Base-by-base conservation (phyloP, 2,113 vertebrate genomes). In the Loxodonta africana region DNA sequence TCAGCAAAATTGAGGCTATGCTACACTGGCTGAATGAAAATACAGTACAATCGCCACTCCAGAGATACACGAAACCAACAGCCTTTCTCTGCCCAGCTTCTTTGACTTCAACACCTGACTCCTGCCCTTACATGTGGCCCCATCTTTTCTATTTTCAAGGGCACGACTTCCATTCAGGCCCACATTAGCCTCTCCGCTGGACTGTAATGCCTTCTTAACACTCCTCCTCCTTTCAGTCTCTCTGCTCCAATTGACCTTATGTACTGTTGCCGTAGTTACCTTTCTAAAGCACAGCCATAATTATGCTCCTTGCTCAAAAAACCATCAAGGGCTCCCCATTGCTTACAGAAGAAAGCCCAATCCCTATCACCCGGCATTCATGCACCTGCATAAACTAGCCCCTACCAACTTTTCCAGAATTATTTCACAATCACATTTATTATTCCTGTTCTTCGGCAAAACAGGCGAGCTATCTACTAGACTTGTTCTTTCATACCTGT, bases 1-100 rank as follows among this genome's bases (percentile, higher is more conserved):
- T 97, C 92, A 97, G 97, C 94, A 94, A 95, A 97, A 95, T 37
- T 6, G 5, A 97, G 96, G 77, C 94, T 90, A 84, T 84, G 67
- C 83, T 89, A 88, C 7, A 80, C 44, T 0, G 0, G 90, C 83
- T 94, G 85, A 97, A 96, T 96, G 94, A 94, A 98, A 97, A 94
- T 71, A 94, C 25, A 95, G 87, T 88, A 97, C 65, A 48, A 83
- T 11, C 83, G 80, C 82, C 33, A 63, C 77, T 96, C 81, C 80
- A 85, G 84, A 77, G 57, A 86, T 46, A 62, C 51, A 57, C 84
- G 78, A 96, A 89, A 62, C 57, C 53, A 73, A 57, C 30, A 74
- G 30, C 30, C 51, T 83, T 87, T 82, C 44, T 90, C 84, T 82
- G 81, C 23, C 77, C 77, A 67, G 65, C 33, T 73, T 90, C 81